A percentile compares a stretch with the other conserved stretches of the same genome.
Conservation (phyloP, 2,797 vertebrate genomes). For the Vipera latastei region DNA sequence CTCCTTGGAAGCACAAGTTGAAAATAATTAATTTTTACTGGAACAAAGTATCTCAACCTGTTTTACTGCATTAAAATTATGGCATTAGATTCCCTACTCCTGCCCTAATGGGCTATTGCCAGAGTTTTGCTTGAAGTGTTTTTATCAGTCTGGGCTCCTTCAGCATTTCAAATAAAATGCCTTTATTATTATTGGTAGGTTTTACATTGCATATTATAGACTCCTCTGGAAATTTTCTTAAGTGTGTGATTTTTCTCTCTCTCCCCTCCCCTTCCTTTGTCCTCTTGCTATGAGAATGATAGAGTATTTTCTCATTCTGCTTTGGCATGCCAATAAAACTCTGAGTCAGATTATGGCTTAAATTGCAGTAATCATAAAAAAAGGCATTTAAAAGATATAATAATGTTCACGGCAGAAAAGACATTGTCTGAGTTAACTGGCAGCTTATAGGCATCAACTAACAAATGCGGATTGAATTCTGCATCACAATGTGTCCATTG, state of each 20-base stretch:
- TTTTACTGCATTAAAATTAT: constrained; percentile 4
- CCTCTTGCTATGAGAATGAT: constrained; percentile 11
- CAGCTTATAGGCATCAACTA: not conserved
- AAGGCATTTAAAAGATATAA: not conserved
- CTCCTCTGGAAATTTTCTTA: constrained; percentile 27
- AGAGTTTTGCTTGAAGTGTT: constrained; percentile 18
- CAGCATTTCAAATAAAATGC: constrained; percentile 22
- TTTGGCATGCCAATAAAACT: constrained; percentile 22
- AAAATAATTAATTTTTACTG: constrained; percentile 17
- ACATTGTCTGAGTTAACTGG: not conserved
- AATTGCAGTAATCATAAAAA: constrained; percentile 26
- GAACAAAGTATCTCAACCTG: constrained; percentile 14
- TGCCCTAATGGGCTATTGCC: constrained; percentile 7
- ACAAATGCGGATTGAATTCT: too few relatives aligned
- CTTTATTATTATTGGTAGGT: constrained; percentile 10
- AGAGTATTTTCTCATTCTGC: constrained; percentile 6
- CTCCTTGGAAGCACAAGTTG: not conserved
- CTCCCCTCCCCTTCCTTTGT: not conserved
- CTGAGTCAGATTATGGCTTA: constrained; percentile 17
- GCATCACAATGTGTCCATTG: not conserved
- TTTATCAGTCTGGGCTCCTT: constrained; percentile 13
- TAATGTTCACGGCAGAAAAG: not conserved
- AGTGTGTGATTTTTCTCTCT: not conserved
- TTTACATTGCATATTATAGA: constrained; percentile 11
- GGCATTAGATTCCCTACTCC: not conserved